phyloP scores from a whole-genome alignment of 2,113 vertebrate genomes.

The Scartelaos histophorus region DNA sequence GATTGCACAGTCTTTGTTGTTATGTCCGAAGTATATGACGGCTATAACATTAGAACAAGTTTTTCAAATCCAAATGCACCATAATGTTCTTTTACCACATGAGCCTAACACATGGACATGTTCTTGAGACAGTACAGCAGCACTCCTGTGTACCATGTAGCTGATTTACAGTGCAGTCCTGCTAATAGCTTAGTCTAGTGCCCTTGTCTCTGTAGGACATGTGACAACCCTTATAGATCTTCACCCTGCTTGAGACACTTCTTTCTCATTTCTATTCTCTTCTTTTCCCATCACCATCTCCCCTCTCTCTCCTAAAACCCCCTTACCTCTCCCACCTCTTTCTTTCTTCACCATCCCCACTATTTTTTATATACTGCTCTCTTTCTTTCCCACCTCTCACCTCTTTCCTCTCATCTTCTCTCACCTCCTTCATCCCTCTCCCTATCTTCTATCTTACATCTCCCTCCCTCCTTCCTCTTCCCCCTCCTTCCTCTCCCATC shows the following conservation, averaged over 20 bases:
- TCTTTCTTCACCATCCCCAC: accelerated
- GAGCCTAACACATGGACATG: not conserved
- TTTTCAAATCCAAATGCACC: not conserved
- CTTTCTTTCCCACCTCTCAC: too few species aligned
- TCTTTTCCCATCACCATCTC: too few species aligned
- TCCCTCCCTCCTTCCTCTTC: not conserved
- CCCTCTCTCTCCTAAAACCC: not conserved
- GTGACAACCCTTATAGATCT: constrained; percentile 1
- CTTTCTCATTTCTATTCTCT: not conserved
- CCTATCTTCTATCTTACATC: not conserved
- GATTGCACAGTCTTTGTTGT: too few species aligned
- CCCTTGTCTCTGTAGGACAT: constrained; percentile 5
- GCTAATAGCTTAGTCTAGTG: not conserved
- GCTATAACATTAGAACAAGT: too few species aligned
- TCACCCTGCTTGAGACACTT: not conserved
- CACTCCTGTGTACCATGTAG: not conserved
- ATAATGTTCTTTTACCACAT: not conserved
- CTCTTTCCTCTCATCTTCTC: not conserved
- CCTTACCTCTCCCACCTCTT: not conserved
- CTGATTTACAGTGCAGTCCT: not conserved
- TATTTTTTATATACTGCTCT: too few species aligned
- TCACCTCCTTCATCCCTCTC: not conserved
- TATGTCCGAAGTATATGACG: too few species aligned
- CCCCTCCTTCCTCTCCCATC: not conserved
- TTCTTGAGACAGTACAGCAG: not conserved